A percentile compares a stretch with the other conserved stretches of the same genome.
phyloP scores from a whole-genome alignment of 2,888 invertebrate genomes.

The Drosophila flavopinicola region DNA sequence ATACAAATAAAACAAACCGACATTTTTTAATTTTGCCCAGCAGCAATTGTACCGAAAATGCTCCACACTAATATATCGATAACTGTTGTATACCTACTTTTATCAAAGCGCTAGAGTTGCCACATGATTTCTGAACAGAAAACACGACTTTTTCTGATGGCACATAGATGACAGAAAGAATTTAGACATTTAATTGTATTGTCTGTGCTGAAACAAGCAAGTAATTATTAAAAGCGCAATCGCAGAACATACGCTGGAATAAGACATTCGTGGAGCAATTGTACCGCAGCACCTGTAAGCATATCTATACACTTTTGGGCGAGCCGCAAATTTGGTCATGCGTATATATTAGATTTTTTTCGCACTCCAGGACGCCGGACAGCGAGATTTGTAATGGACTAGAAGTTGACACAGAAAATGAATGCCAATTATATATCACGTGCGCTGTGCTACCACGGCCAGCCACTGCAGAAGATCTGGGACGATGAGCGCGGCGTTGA shows the following conservation, averaged over 20 bases:
- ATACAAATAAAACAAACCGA: background rate
- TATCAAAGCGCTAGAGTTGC: slow-evolving; percentile 32
- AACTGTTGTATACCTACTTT: background rate
- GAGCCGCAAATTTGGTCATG: slow-evolving; percentile 27
- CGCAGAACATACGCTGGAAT: background rate
- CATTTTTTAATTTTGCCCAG: no score
- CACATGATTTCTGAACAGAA: slow-evolving; percentile 15
- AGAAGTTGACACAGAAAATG: slow-evolving; percentile 47
- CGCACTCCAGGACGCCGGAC: slow-evolving; percentile 24
- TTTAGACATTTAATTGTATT: slow-evolving; percentile 24
- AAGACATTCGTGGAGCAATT: background rate
- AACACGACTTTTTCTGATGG: slow-evolving; percentile 41
- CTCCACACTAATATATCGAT: slow-evolving; percentile 29
- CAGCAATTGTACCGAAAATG: background rate
- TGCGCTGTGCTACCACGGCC: slow-evolving; percentile 93
- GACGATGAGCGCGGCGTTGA: slow-evolving; percentile 92
- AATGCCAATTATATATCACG: slow-evolving; percentile 86
- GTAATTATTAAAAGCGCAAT: slow-evolving; percentile 14
- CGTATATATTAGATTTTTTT: slow-evolving; percentile 10
- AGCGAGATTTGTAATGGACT: slow-evolving; percentile 33
- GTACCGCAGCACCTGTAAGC: background rate
- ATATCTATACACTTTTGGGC: slow-evolving; percentile 4
- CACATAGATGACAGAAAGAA: slow-evolving; percentile 25
- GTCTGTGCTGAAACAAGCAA: slow-evolving; percentile 23
- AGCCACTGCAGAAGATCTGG: slow-evolving; percentile 94